Base-by-base conservation (phyloP, 2,888 invertebrate genomes). In the Eupithecia centaureata region DNA sequence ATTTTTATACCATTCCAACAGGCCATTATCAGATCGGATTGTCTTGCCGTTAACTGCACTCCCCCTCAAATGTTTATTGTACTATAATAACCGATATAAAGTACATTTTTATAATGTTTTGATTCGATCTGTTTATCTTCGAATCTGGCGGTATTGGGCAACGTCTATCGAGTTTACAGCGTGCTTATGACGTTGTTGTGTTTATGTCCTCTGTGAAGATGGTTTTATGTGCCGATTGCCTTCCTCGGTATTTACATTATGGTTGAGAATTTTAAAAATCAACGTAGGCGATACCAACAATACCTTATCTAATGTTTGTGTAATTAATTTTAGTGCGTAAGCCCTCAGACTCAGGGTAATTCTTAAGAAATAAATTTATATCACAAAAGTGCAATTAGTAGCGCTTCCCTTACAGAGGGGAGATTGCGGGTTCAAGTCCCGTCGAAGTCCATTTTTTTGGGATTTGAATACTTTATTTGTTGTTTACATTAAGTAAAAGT, bases 121-220 rank as follows among this genome's bases (percentile, higher is more conserved):
- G 86, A 88, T 88, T 84, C 81, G 83, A 84, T 81, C 78, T 88
- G 89, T 90, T 90, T 90, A 90, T 90, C 91, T 86, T 82, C 70
- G 73, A 77, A 86, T 89, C 86, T 78, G 80, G 84, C 83, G 82
- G 71, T 74, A 78, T 79, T 79, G 78, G 76, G 78, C 77, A 78
- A 80, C 47, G 22, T 47, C 77, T 73, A 70, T 75, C 63, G 78
- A 77, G 79, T 82, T 82, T 81, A 80, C 82, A 74, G 79, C 75
- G 77, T 63, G 69, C 74, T 67, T 77, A 60, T 70, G 72, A 71
- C 67, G 70, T 73, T 67, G 66, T 67, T 71, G 67, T 65, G 67
- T 73, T 72, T 70, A 75, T 72, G 69, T 71, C 60, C 61, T 66
- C 67, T 63, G 63, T 66, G 66, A 57, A 65, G 66, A 67, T 70